Conservation (phyloP, 2,888 invertebrate genomes). For the Camptogramma bilineatum region DNA sequence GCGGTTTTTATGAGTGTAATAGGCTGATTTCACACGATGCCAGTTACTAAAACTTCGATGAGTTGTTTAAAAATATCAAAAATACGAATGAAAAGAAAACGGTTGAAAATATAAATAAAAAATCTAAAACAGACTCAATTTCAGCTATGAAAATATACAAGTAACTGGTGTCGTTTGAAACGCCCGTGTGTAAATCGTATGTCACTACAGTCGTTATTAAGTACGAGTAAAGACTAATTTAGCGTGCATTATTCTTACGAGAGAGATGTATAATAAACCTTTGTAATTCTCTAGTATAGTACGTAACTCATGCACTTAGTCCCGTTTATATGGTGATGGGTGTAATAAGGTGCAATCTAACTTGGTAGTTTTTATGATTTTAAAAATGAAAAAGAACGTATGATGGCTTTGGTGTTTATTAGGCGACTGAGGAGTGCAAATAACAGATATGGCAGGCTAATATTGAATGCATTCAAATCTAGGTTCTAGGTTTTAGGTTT, state of each 20-base stretch:
- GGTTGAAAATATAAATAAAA: constrained; percentile 15
- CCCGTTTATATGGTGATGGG: constrained; percentile 21
- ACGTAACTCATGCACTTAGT: constrained; percentile 33
- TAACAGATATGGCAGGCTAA: too few relatives aligned
- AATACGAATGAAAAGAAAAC: constrained; percentile 8
- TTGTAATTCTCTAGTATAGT: constrained; percentile 38
- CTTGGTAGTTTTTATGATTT: too few relatives aligned
- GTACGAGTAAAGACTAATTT: constrained; percentile 45
- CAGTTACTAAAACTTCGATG: constrained; percentile 17
- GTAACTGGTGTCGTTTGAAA: constrained; percentile 26
- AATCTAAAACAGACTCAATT: constrained; percentile 4
- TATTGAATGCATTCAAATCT: too few relatives aligned
- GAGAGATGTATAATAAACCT: constrained; percentile 36
- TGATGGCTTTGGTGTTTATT: too few relatives aligned
- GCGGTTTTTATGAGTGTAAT: constrained; percentile 32
- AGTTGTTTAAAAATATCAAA: constrained; percentile 3
- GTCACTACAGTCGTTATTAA: constrained; percentile 37
- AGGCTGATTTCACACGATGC: constrained; percentile 26
- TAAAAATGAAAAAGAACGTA: too few relatives aligned
- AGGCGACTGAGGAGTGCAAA: too few relatives aligned
- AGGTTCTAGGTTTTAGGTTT: too few relatives aligned
- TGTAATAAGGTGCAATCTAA: too few relatives aligned
- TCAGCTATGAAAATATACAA: constrained; percentile 7
- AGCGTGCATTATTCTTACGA: constrained; percentile 42
- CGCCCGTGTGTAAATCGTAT: constrained; percentile 26